Evolutionary conservation across 2,888 invertebrate species (phyloP).

Genomic region (Ornithoptera priamus): DNA sequence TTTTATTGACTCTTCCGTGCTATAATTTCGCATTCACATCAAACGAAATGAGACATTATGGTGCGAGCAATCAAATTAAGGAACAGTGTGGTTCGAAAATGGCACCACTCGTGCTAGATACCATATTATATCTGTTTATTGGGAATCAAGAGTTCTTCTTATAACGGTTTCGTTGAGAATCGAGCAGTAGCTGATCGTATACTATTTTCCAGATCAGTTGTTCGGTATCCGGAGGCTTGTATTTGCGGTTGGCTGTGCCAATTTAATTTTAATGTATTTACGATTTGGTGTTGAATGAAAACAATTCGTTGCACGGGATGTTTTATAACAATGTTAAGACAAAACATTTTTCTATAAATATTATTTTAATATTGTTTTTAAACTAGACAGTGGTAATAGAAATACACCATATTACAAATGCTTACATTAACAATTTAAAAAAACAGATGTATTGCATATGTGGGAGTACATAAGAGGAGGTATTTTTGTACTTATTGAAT

Average conservation of each 20-base stretch:
- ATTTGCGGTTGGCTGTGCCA: conserved; percentile 13
- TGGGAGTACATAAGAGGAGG: too few species aligned
- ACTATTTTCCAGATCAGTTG: conserved; percentile 36
- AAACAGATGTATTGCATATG: too few species aligned
- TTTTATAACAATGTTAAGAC: too few species aligned
- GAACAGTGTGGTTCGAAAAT: conserved; percentile 34
- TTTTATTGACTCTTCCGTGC: conserved; percentile 33
- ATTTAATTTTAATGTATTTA: conserved; percentile 8
- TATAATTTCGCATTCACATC: conserved; percentile 38
- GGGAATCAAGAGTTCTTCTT: conserved; percentile 4
- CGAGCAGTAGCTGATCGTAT: conserved; percentile 14
- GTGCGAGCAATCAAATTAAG: conserved; percentile 40
- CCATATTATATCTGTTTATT: not conserved
- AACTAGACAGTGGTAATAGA: too few species aligned
- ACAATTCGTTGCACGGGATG: not conserved
- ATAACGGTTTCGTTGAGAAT: conserved; percentile 12
- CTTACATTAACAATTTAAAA: too few species aligned
- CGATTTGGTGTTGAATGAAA: not conserved
- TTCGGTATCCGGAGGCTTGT: conserved; percentile 25
- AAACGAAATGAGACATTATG: conserved; percentile 43
- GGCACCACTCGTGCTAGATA: conserved; percentile 17
- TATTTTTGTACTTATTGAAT: too few species aligned
- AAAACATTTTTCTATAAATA: too few species aligned
- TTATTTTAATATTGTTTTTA: too few species aligned
- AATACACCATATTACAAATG: too few species aligned